Evolutionary conservation across 2,797 vertebrate species (phyloP).

Genomic region (Vultur gryphus): DNA sequence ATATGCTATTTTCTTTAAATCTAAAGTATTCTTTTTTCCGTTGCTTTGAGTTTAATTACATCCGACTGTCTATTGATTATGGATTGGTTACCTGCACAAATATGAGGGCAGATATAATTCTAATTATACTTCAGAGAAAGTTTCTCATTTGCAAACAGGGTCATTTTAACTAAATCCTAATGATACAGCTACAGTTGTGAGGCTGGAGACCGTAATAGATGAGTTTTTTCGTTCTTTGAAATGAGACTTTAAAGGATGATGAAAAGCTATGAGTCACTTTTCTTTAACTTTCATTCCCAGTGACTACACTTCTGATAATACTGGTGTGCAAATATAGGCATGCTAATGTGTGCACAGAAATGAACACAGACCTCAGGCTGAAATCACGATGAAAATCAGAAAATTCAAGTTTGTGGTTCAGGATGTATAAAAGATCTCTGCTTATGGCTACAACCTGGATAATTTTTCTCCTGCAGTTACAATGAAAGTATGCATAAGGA

Average conservation of each 20-base stretch:
- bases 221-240: not conserved
- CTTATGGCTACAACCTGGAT: not conserved
- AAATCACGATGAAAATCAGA: not conserved
- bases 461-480: not conserved
- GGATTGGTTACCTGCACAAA: not conserved
- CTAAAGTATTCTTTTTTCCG: not conserved
- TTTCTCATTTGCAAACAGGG: not conserved
- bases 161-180: not conserved
- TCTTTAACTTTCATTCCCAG: not conserved
- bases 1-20: not conserved
- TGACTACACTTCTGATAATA: not conserved
- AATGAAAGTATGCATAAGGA: not conserved
- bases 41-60: not conserved
- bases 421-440: not conserved
- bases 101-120: not conserved
- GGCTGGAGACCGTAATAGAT: not conserved
- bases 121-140: not conserved
- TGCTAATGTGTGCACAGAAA: not conserved
- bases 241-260: not conserved
- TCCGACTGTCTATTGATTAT: not conserved
- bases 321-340: not conserved
- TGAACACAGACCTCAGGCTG: not conserved
- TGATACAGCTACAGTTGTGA: not conserved
- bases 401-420: not conserved
- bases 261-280: not conserved